Evolutionary conservation across 2,797 vertebrate genomes (phyloP), one percentile per base, ranked within the genome.

Genomic region (Gymnocypris eckloni): DNA sequence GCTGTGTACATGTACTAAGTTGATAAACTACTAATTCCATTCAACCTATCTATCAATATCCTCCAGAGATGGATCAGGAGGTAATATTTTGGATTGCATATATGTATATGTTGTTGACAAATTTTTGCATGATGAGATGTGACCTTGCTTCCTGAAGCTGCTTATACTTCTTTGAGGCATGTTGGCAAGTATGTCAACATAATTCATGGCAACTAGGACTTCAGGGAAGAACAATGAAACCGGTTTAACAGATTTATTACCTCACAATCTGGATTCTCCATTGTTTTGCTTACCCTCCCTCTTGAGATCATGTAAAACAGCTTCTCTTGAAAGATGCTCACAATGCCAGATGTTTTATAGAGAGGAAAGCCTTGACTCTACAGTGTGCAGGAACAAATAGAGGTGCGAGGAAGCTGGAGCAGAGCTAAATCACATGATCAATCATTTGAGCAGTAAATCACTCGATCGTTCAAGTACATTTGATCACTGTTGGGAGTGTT

Each of bases 131-230:
- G 75, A 77, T 83, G 86, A 88, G 89, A 92, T 82, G 86, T 85
- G 86, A 84, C 83, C 82, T 89, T 89, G 88, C 75, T 90, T 92
- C 75, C 81, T 89, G 20, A 72, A 88, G 88, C 86, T 85, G 87
- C 91, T 90, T 89, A 87, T 81, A 78, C 84, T 90, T 13, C 90
- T 90, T 82, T 54, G 86, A 88, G 87, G 81, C 79, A 77, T 90
- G 87, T 90, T 90, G 88, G 88, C 86, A 91, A 90, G 91, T 89
- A 92, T 92, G 91, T 93, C 89, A 86, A 85, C 87, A 85, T 93
- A 91, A 93, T 94, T 93, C 92, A 89, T 66, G 52, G 79, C 69
- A 87, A 88, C 90, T 88, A 88, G 79, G 83, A 86, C 86, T 87
- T 75, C 43, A 43, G 73, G 77, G 87, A 88, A 88, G 86, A 89